Evolutionary conservation across 2,113 vertebrate species (phyloP), one percentile per base, ranked within the genome.

Genomic region (Xiphorhynchus elegans): DNA sequence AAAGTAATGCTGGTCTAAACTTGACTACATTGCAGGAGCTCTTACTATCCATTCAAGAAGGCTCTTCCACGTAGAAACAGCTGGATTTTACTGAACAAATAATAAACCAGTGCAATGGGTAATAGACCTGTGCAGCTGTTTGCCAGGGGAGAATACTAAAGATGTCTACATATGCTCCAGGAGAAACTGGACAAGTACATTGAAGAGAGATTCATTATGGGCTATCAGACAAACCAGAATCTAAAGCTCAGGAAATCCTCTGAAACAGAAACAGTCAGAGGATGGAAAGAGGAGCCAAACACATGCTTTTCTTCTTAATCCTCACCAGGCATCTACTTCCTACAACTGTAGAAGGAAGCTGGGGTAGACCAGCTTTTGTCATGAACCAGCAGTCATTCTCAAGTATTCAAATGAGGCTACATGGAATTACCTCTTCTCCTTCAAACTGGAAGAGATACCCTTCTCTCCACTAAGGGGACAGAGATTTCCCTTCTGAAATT

Each of bases 1-100:
- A 55, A 89, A 88, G 68, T 31, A 81, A 59, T 74, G 66, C 94
- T 2, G 10, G 90, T 90, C 91, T 95, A 83, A 90, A 95, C 91
- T 89, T 89, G 88, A 95, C 93, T 90, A 63, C 39, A n/a, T 6
- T 28, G 60, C 49, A 76, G 44, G n/a, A 91, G 58, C 26, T 90
- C 64, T 37, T 69, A 75, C 52, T 68, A 87, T 62, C 42, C 12
- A 47, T 94, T 77, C 75, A 80, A 37, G 53, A 95, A 46, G 50
- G 76, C 42, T 93, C 40, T 49, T 91, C 64, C 53, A 20, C 62
- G 73, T 29, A 88, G 40, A 76, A 93, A 53, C 10, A 66, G n/a
- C 40, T 84, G 67, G 46, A 42, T 53, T 88, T 78, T 50, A 77
- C 29, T 40, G 72, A 33, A 1, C 3, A 14, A 60, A 24, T 25